These are phyloP conservation scores for Chaetoderma sp. DNA, from an alignment of 2,888 invertebrate species.

Conservation along the genomic window DNA sequence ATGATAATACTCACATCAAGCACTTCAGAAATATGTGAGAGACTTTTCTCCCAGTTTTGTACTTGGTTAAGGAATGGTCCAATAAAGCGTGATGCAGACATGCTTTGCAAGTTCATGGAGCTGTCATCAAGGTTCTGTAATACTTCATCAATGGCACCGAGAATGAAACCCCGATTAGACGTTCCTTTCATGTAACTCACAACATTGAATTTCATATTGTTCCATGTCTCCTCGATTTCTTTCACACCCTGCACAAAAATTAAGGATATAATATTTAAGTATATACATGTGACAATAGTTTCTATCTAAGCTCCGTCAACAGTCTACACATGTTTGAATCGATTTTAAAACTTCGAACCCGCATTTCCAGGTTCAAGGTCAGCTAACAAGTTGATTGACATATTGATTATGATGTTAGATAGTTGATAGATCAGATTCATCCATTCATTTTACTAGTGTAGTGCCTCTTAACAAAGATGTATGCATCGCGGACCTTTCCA, in stretches of 20 bases:
- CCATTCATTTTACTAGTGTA: too few relatives aligned
- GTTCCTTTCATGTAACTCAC: slow-evolving; percentile 72
- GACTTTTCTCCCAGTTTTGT: slow-evolving; percentile 85
- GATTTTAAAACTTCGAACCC: too few relatives aligned
- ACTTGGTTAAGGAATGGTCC: slow-evolving; percentile 87
- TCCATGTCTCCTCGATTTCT: slow-evolving; percentile 79
- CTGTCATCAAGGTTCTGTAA: slow-evolving; percentile 87
- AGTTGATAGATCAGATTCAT: too few relatives aligned
- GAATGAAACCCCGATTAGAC: slow-evolving; percentile 84
- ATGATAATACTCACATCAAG: slow-evolving; percentile 78
- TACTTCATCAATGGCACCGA: slow-evolving; percentile 88
- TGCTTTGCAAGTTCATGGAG: slow-evolving; percentile 89
- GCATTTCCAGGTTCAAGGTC: too few relatives aligned
- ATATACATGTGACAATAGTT: too few relatives aligned
- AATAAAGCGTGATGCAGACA: slow-evolving; percentile 80
- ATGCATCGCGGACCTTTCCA: too few relatives aligned
- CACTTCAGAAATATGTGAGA: slow-evolving; percentile 86
- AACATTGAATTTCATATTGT: slow-evolving; percentile 69
- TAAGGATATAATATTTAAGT: background rate
- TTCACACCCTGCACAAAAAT: slow-evolving; percentile 80
- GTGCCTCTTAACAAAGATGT: too few relatives aligned
- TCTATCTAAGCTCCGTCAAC: too few relatives aligned
- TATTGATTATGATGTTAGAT: too few relatives aligned
- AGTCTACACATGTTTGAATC: too few relatives aligned
- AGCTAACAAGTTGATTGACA: too few relatives aligned